phyloP scores from a whole-genome alignment of 2,113 vertebrate genomes.

The Alectura lathami region DNA sequence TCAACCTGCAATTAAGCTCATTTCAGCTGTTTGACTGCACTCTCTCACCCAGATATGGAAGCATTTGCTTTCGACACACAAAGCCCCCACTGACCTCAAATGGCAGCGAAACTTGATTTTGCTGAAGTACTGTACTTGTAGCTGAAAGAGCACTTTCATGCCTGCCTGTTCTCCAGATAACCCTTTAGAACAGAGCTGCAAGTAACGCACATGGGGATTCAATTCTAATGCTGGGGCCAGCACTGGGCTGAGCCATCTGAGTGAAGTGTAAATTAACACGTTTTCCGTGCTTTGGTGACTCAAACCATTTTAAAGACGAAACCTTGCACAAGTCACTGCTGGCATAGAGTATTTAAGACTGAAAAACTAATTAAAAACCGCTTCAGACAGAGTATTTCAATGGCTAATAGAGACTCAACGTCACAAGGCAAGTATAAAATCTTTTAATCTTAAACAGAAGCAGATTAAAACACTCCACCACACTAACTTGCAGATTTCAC shows the following conservation, averaged over 20 bases:
- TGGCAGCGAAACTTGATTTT: conserved; percentile 31
- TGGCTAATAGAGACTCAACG: not conserved
- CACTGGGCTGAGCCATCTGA: not conserved
- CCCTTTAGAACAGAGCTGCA: not conserved
- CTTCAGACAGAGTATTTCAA: not conserved
- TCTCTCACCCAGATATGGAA: not conserved
- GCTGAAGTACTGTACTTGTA: conserved; percentile 37
- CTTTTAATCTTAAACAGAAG: not conserved
- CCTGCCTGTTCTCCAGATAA: conserved; percentile 43
- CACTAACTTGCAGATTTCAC: not conserved
- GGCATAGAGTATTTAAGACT: not conserved
- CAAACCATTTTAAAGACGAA: not conserved
- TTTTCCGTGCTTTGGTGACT: not conserved
- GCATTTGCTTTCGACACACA: conserved; percentile 6
- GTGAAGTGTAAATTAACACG: rapidly evolving
- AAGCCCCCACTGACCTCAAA: conserved; percentile 42
- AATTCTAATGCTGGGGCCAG: not conserved
- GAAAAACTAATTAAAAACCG: conserved; percentile 6
- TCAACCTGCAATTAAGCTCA: conserved; percentile 40
- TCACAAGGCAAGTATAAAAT: not conserved
- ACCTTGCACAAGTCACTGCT: not conserved
- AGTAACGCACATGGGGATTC: not conserved
- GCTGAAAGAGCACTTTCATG: conserved; percentile 56
- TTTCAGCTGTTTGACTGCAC: conserved; percentile 26
- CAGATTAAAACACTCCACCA: not conserved